These are phyloP conservation scores for Eclectus roratus DNA, from an alignment of 2,113 vertebrate species.

Conservation along the genomic window DNA sequence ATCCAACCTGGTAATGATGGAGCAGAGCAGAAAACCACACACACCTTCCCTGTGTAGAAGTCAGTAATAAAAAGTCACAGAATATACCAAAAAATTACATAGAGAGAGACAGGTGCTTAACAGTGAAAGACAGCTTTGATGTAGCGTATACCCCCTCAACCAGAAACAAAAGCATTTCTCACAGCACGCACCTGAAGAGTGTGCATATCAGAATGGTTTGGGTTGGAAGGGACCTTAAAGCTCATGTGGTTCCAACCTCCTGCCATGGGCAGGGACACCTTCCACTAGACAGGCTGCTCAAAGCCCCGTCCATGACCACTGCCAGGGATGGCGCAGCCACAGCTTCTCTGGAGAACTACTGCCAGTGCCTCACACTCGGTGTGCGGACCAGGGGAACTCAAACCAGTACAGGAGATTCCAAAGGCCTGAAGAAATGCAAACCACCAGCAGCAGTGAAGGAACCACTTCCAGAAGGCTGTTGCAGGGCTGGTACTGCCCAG, in stretches of 20 bases:
- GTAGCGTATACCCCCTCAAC: fast-evolving
- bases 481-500: background rate
- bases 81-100: fast-evolving
- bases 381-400: fast-evolving
- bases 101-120: too few species aligned
- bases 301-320: background rate
- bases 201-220: background rate
- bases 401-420: fast-evolving
- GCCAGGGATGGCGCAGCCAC: background rate
- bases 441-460: background rate
- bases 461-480: background rate
- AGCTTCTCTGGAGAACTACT: background rate
- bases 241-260: background rate
- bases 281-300: background rate
- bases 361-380: background rate
- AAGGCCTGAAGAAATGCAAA: background rate
- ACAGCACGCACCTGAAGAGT: fast-evolving
- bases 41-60: fast-evolving
- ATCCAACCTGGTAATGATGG: background rate
- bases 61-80: background rate
- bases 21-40: background rate
- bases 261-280: background rate
- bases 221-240: background rate
- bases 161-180: background rate
- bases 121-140: background rate